Evolutionary conservation across 1,140 invertebrate species (phyloP), one percentile per base, ranked within the genome.

Genomic region (Drosophila bocqueti): DNA sequence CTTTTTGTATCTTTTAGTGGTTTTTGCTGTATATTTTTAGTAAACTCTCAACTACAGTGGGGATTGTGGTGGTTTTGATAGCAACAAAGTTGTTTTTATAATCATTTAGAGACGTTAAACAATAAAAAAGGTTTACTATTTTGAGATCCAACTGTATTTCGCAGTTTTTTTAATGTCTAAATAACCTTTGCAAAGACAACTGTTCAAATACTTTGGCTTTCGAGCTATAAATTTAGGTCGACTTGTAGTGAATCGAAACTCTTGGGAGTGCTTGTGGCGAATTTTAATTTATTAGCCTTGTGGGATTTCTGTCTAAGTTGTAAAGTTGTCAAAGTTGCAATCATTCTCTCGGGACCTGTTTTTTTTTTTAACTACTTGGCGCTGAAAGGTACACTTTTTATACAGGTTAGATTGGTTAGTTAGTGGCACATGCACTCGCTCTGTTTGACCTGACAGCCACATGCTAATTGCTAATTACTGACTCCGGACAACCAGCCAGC

Each of bases 381-480:
- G 46, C 46, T 29, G 11, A 36, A 36, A 36, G 4, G 34, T 36
- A 36, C 34, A 36, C 34, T 15, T 7, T 21, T 5, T 11, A 43
- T 38, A 55, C 54, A 24, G 54, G 54, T 55, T 55, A 24, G 47
- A 50, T 50, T 29, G 29, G 47, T 40, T 55, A 40, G 58, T 47
- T 63, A 63, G 46, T 50, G 31, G 38, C 31, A 29, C 66, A 69
- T 40, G 40, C 67, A 38, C 38, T 69, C 31, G 40, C 21, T 11
- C 9, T 64, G 64, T 46, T 71, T 55, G 49, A 68, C 67, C 67
- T 71, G 40, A 21, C 63, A 66, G 49, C 49, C 63, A 54, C 67
- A 55, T 71, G 67, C 49, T 71, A 71, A 71, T 71, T 69, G 67
- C 21, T 67, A 67, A 69, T 67, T 34, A 31, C 47, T 38, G 66